Evolutionary conservation across 2,888 invertebrate species (phyloP).

Genomic region (Epistrophe grossulariae): DNA sequence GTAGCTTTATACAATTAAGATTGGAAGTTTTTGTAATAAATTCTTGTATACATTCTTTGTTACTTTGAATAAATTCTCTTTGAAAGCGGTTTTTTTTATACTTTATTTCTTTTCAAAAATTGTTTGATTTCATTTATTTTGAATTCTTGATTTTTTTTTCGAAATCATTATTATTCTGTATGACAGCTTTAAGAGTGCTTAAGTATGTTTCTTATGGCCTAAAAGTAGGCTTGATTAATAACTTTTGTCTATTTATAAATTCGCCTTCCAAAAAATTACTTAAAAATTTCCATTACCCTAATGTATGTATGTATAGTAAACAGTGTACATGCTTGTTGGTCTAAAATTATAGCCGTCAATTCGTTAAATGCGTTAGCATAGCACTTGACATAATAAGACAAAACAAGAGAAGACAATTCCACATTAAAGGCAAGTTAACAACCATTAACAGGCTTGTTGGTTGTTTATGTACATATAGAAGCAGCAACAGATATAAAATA

Average conservation of each 20-base stretch:
- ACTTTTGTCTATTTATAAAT: too few relatives aligned
- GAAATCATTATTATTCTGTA: too few relatives aligned
- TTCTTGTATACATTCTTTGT: background rate
- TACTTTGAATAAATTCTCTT: background rate
- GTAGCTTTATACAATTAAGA: background rate
- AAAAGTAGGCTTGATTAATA: too few relatives aligned
- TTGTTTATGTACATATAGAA: background rate
- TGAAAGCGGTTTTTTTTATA: background rate
- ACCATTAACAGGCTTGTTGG: background rate
- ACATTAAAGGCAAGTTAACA: background rate
- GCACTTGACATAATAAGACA: slow-evolving; percentile 12
- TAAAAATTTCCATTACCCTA: background rate
- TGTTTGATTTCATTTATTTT: too few relatives aligned
- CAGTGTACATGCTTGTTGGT: background rate
- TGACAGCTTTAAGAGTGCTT: too few relatives aligned
- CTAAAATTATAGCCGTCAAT: slow-evolving; percentile 2
- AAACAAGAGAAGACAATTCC: slow-evolving; percentile 9
- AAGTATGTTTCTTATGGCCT: too few relatives aligned
- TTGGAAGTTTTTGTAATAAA: background rate
- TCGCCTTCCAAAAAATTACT: too few relatives aligned
- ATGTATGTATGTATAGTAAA: background rate
- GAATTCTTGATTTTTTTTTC: too few relatives aligned
- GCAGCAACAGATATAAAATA: slow-evolving; percentile 5
- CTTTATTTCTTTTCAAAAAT: too few relatives aligned
- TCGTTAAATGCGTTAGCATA: slow-evolving; percentile 2